Conservation (phyloP, 2,113 vertebrate species). For the Meriones unguiculatus region DNA sequence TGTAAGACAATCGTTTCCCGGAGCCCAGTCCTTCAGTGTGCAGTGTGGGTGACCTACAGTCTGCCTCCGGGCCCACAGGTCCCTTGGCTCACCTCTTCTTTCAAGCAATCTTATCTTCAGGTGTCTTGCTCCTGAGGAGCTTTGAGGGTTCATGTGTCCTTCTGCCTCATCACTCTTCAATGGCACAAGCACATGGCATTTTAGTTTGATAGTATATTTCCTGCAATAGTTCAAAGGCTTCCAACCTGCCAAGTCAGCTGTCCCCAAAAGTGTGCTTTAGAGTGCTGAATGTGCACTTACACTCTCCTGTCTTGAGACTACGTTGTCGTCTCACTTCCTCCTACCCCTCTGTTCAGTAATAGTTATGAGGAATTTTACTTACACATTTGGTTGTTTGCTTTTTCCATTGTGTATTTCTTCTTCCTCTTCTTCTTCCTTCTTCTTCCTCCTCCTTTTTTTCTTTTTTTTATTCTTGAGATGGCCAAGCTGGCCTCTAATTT, state of each 20-base stretch:
- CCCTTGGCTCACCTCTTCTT: too few relatives aligned
- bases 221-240: neutral
- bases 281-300: neutral
- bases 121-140: accelerated
- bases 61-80: too few relatives aligned
- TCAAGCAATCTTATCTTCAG: neutral
- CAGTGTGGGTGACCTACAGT: accelerated
- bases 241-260: neutral
- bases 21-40: accelerated
- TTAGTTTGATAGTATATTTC: neutral
- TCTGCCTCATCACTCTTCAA: accelerated
- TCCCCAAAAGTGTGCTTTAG: too few relatives aligned
- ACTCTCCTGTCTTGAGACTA: too few relatives aligned
- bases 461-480: neutral
- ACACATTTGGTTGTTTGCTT: neutral
- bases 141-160: neutral
- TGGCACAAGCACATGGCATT: accelerated
- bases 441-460: neutral
- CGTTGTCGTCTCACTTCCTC: neutral
- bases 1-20: accelerated
- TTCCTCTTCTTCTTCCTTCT: neutral
- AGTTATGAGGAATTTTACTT: neutral
- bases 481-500: neutral
- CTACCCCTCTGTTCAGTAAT: neutral
- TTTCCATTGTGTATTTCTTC: neutral